Evolutionary conservation across 2,888 invertebrate species (phyloP).

Genomic region (Eilema griseolum): DNA sequence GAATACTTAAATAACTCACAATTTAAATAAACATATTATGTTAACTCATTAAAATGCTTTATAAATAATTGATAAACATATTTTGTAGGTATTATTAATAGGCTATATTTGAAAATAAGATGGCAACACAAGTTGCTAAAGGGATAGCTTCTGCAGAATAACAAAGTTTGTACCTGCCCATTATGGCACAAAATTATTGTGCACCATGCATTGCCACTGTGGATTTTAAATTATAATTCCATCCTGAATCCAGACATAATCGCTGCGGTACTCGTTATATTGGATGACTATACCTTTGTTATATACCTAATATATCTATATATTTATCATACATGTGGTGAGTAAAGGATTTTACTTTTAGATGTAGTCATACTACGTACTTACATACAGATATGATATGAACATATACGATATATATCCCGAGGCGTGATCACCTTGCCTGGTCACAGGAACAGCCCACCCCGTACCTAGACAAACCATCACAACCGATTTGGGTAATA

Average conservation of each 20-base stretch:
- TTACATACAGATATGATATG: too few species aligned
- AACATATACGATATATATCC: too few species aligned
- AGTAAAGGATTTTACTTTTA: constrained; percentile 20
- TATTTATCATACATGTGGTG: too few species aligned
- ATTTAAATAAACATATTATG: too few species aligned
- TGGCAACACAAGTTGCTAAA: constrained; percentile 47
- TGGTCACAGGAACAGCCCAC: too few species aligned
- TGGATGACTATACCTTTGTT: constrained; percentile 56
- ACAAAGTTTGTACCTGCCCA: constrained; percentile 64
- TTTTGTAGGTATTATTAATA: too few species aligned
- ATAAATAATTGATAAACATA: background rate
- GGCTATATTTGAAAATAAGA: constrained; percentile 8
- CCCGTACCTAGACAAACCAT: too few species aligned
- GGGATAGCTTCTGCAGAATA: constrained; percentile 53
- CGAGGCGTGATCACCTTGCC: too few species aligned
- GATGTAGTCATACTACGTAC: too few species aligned
- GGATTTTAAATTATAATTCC: constrained; percentile 58
- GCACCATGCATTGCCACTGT: constrained; percentile 46
- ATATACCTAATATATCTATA: constrained; percentile 16
- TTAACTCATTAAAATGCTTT: background rate
- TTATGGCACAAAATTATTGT: constrained; percentile 68
- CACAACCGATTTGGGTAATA: too few species aligned
- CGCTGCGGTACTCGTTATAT: constrained; percentile 59
- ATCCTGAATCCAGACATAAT: constrained; percentile 57
- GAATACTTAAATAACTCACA: too few species aligned